These are phyloP conservation scores for Himalopsyche anomala DNA, from an alignment of 2,888 invertebrate genomes.

Conservation along the genomic window DNA sequence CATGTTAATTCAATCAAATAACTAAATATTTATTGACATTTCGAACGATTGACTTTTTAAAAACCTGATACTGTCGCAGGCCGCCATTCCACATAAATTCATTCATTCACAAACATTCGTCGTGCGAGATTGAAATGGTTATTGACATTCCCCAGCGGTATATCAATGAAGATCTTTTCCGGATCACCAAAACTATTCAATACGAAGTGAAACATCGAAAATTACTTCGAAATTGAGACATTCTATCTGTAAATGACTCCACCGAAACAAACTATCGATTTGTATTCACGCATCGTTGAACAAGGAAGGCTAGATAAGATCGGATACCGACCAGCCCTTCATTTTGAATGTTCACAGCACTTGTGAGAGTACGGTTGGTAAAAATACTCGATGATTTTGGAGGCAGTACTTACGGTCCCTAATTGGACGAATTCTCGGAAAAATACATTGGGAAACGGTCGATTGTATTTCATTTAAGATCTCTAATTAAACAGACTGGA, in stretches of 20 bases:
- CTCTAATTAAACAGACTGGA: conserved; percentile 3
- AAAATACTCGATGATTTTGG: neutral
- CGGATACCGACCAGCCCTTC: neutral
- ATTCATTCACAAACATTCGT: too few relatives aligned
- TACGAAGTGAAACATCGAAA: neutral
- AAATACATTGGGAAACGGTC: neutral
- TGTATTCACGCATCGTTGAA: neutral
- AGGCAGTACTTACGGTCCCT: neutral
- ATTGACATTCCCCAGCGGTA: too few relatives aligned
- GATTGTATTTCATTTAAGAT: neutral
- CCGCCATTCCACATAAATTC: too few relatives aligned
- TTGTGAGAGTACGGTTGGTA: neutral
- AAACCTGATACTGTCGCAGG: too few relatives aligned
- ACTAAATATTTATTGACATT: too few relatives aligned
- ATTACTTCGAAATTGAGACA: neutral
- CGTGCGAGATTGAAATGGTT: too few relatives aligned
- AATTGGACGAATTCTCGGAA: conserved; percentile 24
- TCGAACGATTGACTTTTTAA: too few relatives aligned
- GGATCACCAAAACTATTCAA: too few relatives aligned
- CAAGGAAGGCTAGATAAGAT: neutral
- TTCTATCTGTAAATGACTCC: neutral
- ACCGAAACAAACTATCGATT: neutral
- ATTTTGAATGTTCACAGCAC: neutral
- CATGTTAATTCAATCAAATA: too few relatives aligned
- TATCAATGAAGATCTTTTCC: too few relatives aligned